These are phyloP conservation scores for Nomia melanderi DNA, from an alignment of 1,140 invertebrate species.

Conservation along the genomic window DNA sequence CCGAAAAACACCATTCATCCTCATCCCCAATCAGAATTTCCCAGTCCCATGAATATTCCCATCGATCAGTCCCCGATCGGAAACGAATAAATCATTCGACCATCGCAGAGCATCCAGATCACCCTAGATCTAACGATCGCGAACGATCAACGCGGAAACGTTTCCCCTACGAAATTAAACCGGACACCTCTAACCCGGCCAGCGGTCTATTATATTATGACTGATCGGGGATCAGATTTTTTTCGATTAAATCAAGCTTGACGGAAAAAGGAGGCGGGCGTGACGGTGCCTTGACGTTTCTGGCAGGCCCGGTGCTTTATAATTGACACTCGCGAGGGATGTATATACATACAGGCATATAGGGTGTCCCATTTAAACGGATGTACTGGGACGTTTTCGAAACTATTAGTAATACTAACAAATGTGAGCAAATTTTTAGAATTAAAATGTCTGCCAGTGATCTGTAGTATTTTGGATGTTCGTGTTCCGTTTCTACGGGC, in stretches of 20 bases:
- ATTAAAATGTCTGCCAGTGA: too few species aligned
- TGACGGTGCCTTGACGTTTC: constrained; percentile 55
- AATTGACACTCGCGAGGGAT: constrained; percentile 61
- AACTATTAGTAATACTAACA: too few species aligned
- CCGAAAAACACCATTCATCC: not conserved
- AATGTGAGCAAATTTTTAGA: too few species aligned
- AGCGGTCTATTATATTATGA: constrained; percentile 68
- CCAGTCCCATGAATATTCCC: constrained; percentile 8
- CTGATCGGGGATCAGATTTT: constrained; percentile 63
- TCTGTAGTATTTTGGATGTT: too few species aligned
- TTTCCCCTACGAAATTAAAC: not conserved
- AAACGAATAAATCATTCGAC: constrained; percentile 16
- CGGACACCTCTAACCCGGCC: constrained; percentile 19
- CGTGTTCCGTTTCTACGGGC: too few species aligned
- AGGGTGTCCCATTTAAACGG: too few species aligned
- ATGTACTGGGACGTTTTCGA: too few species aligned
- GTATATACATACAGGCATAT: too few species aligned
- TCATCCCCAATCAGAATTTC: not conserved
- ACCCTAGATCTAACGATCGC: not conserved
- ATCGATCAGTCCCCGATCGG: not conserved
- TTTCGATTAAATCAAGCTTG: constrained; percentile 65
- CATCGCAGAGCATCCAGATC: not conserved
- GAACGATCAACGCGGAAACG: not conserved
- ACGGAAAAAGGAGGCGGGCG: constrained; percentile 41
- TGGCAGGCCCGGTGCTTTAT: constrained; percentile 60